phyloP scores from a whole-genome alignment of 2,113 vertebrate species.

The Ellobius talpinus region DNA sequence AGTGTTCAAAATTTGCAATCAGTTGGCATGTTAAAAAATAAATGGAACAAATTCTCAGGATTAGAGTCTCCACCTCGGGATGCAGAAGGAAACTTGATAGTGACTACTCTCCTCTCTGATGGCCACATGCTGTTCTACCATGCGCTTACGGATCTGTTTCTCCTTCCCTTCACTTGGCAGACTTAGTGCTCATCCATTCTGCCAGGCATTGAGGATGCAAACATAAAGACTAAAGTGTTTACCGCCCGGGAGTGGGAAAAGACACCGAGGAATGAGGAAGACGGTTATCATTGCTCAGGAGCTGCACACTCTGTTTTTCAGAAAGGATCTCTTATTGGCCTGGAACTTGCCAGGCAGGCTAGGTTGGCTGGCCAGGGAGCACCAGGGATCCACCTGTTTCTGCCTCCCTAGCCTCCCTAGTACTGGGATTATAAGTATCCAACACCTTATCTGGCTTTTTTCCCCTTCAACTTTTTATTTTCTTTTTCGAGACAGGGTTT shows the following conservation, averaged over 20 bases:
- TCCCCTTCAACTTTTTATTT: not conserved
- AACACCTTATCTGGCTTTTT: not conserved
- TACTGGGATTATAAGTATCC: not conserved
- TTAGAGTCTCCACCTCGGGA: not conserved
- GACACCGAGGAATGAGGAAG: not conserved
- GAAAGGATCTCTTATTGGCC: not conserved
- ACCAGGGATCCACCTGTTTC: not conserved
- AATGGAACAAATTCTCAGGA: not conserved
- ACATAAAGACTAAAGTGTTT: not conserved
- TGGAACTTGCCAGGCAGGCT: not conserved
- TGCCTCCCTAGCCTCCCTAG: not conserved
- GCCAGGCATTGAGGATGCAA: not conserved
- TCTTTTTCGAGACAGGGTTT: not conserved
- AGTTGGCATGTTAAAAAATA: slow-evolving; percentile 32
- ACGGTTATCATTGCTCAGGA: not conserved
- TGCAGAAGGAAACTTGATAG: slow-evolving; percentile 4
- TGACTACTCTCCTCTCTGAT: not conserved
- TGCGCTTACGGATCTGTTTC: slow-evolving; percentile 41
- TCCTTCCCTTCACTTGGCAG: slow-evolving; percentile 26
- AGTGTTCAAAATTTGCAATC: slow-evolving; percentile 15
- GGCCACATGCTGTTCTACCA: not conserved
- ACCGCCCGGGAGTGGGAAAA: not conserved
- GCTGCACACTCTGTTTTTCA: not conserved
- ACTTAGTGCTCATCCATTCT: not conserved
- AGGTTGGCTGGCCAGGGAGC: no score